A percentile compares a stretch with the other conserved stretches of the same genome.
phyloP scores from a whole-genome alignment of 2,797 vertebrate species.

The Odontamblyopus lacepedii region DNA sequence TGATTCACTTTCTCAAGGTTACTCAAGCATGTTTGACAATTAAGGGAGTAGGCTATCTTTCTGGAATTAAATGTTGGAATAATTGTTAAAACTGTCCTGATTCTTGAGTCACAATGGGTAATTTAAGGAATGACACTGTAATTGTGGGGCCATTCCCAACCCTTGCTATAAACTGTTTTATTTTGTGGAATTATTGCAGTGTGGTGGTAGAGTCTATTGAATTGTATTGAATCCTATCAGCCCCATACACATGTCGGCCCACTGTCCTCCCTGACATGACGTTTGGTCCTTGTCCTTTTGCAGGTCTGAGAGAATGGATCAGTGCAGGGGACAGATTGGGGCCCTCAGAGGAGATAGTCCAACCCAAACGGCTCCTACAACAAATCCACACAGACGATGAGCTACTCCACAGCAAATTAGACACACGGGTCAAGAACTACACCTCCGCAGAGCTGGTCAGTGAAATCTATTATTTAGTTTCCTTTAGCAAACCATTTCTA shows the following conservation, averaged over 20 bases:
- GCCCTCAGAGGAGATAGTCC: conserved; percentile 76
- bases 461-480: background rate
- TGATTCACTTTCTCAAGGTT: conserved; percentile 10
- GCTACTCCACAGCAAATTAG: conserved; percentile 82
- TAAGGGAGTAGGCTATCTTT: background rate
- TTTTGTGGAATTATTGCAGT: background rate
- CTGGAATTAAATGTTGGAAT: background rate
- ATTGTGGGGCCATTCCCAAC: background rate
- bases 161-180: background rate
- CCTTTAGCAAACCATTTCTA: background rate
- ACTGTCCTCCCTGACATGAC: background rate
- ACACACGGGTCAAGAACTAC: conserved; percentile 84
- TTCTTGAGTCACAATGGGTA: background rate
- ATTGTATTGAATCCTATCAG: background rate
- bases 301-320: conserved; percentile 67
- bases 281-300: background rate
- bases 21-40: conserved; percentile 2
- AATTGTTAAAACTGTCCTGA: background rate
- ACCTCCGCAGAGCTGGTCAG: conserved; percentile 72
- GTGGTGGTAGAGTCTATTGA: background rate
- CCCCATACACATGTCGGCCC: background rate
- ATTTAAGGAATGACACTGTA: background rate
- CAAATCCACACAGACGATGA: conserved; percentile 83
- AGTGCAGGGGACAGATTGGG: conserved; percentile 57
- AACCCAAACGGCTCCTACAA: conserved; percentile 86